Evolutionary conservation across 2,888 invertebrate genomes (phyloP).

Genomic region (Branchellion lobata): DNA sequence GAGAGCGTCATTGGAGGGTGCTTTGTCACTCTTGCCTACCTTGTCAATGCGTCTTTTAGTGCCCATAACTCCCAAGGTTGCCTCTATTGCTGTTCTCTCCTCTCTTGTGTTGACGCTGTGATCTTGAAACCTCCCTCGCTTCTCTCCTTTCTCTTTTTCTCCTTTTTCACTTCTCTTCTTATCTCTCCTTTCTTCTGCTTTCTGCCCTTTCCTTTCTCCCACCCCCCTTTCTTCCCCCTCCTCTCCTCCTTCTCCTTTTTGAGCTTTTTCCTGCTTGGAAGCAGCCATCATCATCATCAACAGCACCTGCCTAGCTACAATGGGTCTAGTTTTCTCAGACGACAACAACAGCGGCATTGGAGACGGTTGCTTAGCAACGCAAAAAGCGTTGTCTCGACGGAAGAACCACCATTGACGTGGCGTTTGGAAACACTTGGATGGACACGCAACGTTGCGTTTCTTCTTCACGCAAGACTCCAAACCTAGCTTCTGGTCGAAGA

Average conservation of each 20-base stretch:
- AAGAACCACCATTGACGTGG: not conserved
- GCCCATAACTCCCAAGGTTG: too few species aligned
- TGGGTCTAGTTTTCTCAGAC: conserved; percentile 1
- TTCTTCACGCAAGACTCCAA: not conserved
- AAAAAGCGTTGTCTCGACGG: not conserved
- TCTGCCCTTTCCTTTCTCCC: too few species aligned
- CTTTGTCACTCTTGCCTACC: not conserved
- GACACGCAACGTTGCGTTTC: not conserved
- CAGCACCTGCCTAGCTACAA: not conserved
- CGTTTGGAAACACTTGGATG: not conserved
- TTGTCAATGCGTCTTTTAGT: too few species aligned
- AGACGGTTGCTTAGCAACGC: not conserved
- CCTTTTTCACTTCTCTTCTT: too few species aligned
- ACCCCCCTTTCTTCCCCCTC: too few species aligned
- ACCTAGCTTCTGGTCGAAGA: conserved; percentile 49
- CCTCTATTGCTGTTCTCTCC: too few species aligned
- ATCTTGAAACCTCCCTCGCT: too few species aligned
- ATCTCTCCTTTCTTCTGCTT: too few species aligned
- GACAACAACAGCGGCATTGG: not conserved
- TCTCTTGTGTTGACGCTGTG: too few species aligned
- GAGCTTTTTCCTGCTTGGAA: not conserved
- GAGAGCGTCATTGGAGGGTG: not conserved
- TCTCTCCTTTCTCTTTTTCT: too few species aligned
- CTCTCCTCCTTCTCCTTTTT: too few species aligned
- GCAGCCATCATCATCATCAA: not conserved